Evolutionary conservation across 2,888 invertebrate genomes (phyloP).

Genomic region (Stenichneumon culpator): DNA sequence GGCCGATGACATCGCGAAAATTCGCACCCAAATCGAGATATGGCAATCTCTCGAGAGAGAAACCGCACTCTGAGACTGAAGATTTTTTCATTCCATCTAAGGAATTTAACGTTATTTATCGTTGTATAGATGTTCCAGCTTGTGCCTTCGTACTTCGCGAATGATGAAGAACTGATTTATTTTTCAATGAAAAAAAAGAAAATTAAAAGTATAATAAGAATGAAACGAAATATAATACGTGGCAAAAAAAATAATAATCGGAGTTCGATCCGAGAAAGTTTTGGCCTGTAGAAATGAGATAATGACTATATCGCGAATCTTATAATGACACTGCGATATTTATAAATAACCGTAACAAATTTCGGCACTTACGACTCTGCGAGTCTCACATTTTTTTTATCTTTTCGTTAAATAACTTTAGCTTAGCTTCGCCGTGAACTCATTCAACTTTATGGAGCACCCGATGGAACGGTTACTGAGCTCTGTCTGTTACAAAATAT

Average conservation of each 20-base stretch:
- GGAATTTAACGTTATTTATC: background rate
- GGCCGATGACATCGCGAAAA: conserved; percentile 92
- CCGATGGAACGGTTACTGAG: conserved; percentile 30
- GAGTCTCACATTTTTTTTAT: conserved; percentile 15
- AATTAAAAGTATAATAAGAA: background rate
- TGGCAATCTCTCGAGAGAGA: conserved; percentile 80
- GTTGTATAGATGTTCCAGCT: conserved; percentile 31
- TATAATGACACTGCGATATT: conserved; percentile 6
- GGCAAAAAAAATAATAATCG: background rate
- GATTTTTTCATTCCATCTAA: background rate
- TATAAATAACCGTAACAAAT: conserved; percentile 11
- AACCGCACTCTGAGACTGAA: conserved; percentile 63
- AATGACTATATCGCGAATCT: background rate
- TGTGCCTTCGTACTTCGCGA: conserved; percentile 62
- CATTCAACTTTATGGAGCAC: conserved; percentile 22
- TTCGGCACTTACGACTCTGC: background rate
- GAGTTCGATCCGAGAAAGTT: conserved; percentile 3
- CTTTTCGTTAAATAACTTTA: background rate
- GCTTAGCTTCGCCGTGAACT: conserved; percentile 31
- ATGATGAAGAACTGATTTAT: conserved; percentile 44
- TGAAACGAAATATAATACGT: background rate
- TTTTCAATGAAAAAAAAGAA: conserved; percentile 36
- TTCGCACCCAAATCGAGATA: conserved; percentile 88
- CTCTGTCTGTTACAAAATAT: conserved; percentile 72
- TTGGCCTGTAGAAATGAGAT: conserved; percentile 5